Base-by-base conservation (phyloP, 2,797 vertebrate species). In the Brachyalestes nurse region DNA sequence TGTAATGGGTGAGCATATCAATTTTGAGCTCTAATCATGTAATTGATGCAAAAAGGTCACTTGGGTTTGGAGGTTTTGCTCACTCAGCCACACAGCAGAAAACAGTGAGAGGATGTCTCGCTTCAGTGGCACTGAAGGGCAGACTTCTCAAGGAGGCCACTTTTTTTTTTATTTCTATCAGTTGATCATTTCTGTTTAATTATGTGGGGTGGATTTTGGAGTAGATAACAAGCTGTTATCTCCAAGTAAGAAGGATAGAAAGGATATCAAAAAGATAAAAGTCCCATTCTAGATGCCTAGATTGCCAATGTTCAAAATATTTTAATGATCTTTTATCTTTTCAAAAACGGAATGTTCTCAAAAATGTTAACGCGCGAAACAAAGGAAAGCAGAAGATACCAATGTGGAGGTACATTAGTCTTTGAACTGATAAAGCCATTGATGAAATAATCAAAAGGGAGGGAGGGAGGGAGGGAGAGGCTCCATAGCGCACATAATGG, bases 151-250 rank as follows among this genome's bases (percentile, higher is more conserved):
- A 91, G 92, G 91, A 89, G 85, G 85, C 61, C 58, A 23, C 69
- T 79, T 82, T 84, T 92, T 93, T 92, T 93, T 92, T 91, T 79
- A 90, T 88, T 93, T 93, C 92, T 94, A 95, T 95, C 93, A 93
- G 90, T 94, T 94, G 93, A 94, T 95, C 93, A 93, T 94, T 93
- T 93, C 88, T 93, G 92, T 94, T 95, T 94, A 95, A 95, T 94
- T 95, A 94, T 90, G 85, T 91, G 89, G 91, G 90, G 90, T 93
- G 92, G 93, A 94, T 95, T 95, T 87, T 90, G 90, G 85, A 92
- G 67, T 73, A 95, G 96, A 97, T 97, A 96, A 96, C 92, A 89
- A 88, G 91, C 93, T 94, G 93, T 92, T 96, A 97, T 97, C 96
- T 94, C 87, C 87, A 75, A 78, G 87, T 89, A 85, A 91, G 90